A percentile compares a stretch with the other conserved stretches of the same genome.
Evolutionary conservation across 35 echinoderm and acorn worm genomes (phyloP).

Genomic region (Apostichopus japonicus): DNA sequence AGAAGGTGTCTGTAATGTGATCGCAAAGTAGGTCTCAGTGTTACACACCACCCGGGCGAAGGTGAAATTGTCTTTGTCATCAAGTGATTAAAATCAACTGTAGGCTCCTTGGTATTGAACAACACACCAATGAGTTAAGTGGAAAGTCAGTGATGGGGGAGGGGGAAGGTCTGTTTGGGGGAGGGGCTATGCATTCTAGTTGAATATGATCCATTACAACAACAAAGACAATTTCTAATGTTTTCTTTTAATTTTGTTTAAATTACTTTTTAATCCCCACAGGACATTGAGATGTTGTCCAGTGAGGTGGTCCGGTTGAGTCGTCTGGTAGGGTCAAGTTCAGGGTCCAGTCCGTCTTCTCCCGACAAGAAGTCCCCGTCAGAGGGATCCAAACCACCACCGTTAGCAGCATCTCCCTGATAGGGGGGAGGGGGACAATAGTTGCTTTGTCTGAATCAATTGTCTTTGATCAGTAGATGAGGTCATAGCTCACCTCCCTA

Average conservation of each 20-base stretch:
- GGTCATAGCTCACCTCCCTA: neutral
- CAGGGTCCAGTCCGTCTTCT: slow-evolving; percentile 60
- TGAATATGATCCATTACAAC: too few relatives aligned
- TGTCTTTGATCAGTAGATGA: neutral
- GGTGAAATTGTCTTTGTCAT: too few relatives aligned
- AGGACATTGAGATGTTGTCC: slow-evolving; percentile 94
- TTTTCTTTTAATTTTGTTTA: neutral
- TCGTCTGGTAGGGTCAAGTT: slow-evolving; percentile 69
- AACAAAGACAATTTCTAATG: neutral
- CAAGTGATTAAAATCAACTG: too few relatives aligned
- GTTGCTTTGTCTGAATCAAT: neutral
- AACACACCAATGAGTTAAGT: too few relatives aligned
- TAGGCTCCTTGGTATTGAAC: too few relatives aligned
- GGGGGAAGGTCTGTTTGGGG: too few relatives aligned
- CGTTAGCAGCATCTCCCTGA: slow-evolving; percentile 25
- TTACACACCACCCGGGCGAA: too few relatives aligned
- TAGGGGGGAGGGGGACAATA: neutral
- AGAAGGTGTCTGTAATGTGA: too few relatives aligned
- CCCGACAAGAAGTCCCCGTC: slow-evolving; percentile 45
- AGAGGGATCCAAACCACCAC: neutral
- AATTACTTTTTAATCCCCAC: neutral
- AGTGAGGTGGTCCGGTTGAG: slow-evolving; percentile 87
- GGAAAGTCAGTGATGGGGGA: too few relatives aligned
- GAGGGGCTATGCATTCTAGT: too few relatives aligned
- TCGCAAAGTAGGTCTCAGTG: too few relatives aligned